Evolutionary conservation across 2,888 invertebrate genomes (phyloP), one percentile per base, ranked within the genome.

Genomic region (Pristionchus japonicus): DNA sequence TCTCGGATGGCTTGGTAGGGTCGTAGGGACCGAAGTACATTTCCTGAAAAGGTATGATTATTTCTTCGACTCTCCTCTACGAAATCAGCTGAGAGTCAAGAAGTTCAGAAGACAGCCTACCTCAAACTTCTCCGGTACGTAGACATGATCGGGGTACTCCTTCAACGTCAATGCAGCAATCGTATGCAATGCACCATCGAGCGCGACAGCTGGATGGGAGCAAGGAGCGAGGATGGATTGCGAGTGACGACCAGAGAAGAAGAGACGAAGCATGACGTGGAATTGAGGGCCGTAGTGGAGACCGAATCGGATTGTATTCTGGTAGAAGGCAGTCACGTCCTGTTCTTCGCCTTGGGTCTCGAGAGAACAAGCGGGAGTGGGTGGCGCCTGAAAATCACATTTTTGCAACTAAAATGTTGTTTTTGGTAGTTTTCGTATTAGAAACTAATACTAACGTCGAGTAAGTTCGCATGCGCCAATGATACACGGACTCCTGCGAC

Each of bases 171-270:
- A 87, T 4, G 86, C 80, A 34, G 87, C 74, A 20, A 91, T 85
- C 0, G 90, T 84, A 49, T 91, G 91, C 6, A 91, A 86, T 3
- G 90, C 91, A 4, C 86, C 87, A 86, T 91, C 91, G 64, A 89
- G 80, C 4, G 80, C 88, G 27, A 70, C 88, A 43, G n/a, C 47
- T 2, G 31, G 43, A 47, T 70, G 34, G 31, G 37, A 31, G 23
- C 47, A 47, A 0, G 86, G 86, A 27, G 43, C 23, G 15, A 86
- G 34, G 49, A 40, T 7, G 17, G 40, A 4, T 13, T 67, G 47
- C n/a, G 64, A 52, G 0, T 49, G 13, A 2, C 86, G 47, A 13
- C 34, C 70, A 23, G 47, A 31, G 67, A 86, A 67, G 0, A 37
- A 9, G 9, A 64, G 40, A 11, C 40, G 20, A 13, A 31, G 1